Base-by-base conservation (phyloP, 2,113 vertebrate species). In the Corythaeola cristata region DNA sequence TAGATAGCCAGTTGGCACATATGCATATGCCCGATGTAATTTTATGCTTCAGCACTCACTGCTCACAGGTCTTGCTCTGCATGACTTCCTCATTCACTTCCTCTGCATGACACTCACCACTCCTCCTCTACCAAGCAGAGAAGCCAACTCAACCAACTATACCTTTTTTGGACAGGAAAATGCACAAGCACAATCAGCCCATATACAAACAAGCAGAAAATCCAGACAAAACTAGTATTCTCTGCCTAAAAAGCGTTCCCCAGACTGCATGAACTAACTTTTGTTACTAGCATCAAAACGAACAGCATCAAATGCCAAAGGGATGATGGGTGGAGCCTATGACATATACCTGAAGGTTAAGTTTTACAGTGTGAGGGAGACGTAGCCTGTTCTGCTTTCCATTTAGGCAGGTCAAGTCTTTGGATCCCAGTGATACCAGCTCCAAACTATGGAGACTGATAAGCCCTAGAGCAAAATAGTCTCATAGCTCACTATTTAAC, bases 101-200 rank as follows among this genome's bases (percentile, higher is more conserved):
- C n/a, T n/a, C n/a, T n/a, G n/a, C n/a, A n/a, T n/a, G n/a, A n/a
- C 30, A 37, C 27, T 2, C 11, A 4, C 6, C 4, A 5, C 3
- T 13, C 32, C 14, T 9, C 11, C 18, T 35, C 10, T 56, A 10
- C 41, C 45, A 50, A 23, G 24, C 39, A 89, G 35, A 87, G 28
- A 73, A 8, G 27, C 27, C 52, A 30, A 53, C 27, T 84, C 45
- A 91, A n/a, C 20, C 16, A 69, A 6, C 26, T 60, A 3, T 52
- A 41, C 10, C 5, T 3, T 8, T 81, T 87, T 77, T 56, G 59
- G 45, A 33, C 16, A 50, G 32, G 9, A 74, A 80, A 85, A 67
- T 28, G 3, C 26, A 32, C 15, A 63, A 68, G 14, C 8, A 52
- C 16, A 58, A 19, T 7, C 26, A 64, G 4, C 13, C 22, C 17